phyloP scores from a whole-genome alignment of 2,797 vertebrate species.

The Onychomys torridus region DNA sequence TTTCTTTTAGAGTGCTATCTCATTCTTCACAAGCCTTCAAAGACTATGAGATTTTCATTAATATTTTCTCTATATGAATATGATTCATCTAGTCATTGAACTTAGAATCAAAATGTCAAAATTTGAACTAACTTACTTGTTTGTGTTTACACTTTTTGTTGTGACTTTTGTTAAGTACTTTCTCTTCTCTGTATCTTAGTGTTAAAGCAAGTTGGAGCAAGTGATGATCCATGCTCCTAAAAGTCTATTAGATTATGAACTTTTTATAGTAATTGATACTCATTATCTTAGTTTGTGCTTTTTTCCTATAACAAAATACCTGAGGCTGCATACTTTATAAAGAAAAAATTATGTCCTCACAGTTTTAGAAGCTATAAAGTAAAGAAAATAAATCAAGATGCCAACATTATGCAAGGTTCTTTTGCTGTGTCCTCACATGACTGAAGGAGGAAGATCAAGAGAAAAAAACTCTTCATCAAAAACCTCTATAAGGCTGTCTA shows the following conservation, averaged over 20 bases:
- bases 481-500: background rate
- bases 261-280: no score
- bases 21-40: constrained; percentile 19
- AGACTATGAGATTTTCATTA: constrained; percentile 9
- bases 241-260: no score
- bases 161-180: background rate
- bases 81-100: constrained; percentile 33
- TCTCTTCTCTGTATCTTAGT: background rate
- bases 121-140: background rate
- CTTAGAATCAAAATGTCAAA: background rate
- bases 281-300: no score
- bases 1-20: constrained; percentile 20
- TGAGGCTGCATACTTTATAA: no score
- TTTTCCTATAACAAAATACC: no score
- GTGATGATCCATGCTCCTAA: background rate
- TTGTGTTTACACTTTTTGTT: background rate
- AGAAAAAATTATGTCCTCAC: no score
- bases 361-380: no score
- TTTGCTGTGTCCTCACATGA: background rate
- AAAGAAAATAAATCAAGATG: no score
- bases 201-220: background rate
- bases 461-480: background rate
- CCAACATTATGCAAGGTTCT: no score
- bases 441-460: background rate
- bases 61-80: constrained; percentile 42